A percentile compares a stretch with the other conserved stretches of the same genome.
phyloP scores from a whole-genome alignment of 2,113 vertebrate genomes.

The Motacilla tschutschensis region DNA sequence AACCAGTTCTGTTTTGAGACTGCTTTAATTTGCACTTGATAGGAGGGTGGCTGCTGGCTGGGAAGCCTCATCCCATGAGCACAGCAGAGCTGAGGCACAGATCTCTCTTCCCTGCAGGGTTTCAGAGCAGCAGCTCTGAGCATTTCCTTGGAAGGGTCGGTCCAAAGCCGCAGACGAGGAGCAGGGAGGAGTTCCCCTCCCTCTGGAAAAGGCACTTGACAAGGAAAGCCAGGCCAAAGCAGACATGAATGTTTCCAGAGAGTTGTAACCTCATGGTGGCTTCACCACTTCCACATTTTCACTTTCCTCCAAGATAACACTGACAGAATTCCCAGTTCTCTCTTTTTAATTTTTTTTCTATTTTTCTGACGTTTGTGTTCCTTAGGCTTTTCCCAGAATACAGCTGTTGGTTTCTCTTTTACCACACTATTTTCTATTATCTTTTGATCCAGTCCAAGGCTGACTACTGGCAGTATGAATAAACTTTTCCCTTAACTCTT shows the following conservation, averaged over 20 bases:
- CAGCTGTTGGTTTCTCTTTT: not conserved
- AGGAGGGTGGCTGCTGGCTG: not conserved
- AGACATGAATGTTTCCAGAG: not conserved
- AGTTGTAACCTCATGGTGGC: not conserved
- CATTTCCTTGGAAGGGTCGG: not conserved
- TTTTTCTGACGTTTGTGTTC: not conserved
- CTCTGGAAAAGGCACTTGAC: not conserved
- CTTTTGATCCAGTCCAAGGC: not conserved
- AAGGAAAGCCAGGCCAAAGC: not conserved
- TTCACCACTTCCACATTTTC: slow-evolving; percentile 21
- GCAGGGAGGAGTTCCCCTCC: not conserved
- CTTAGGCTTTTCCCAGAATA: slow-evolving; percentile 27
- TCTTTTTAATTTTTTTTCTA: not conserved
- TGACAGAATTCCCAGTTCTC: not conserved
- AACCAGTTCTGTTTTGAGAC: not conserved
- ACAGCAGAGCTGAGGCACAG: not conserved
- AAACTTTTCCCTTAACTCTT: not conserved
- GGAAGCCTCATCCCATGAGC: not conserved
- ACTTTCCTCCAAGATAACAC: not conserved
- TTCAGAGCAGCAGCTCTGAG: not conserved
- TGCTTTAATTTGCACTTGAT: not conserved
- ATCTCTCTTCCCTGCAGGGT: not conserved
- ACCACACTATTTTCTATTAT: not conserved
- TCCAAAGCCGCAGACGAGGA: not conserved
- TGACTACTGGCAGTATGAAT: not conserved